Evolutionary conservation across 2,797 vertebrate genomes (phyloP).

Genomic region (Micropoecilia bifurca): DNA sequence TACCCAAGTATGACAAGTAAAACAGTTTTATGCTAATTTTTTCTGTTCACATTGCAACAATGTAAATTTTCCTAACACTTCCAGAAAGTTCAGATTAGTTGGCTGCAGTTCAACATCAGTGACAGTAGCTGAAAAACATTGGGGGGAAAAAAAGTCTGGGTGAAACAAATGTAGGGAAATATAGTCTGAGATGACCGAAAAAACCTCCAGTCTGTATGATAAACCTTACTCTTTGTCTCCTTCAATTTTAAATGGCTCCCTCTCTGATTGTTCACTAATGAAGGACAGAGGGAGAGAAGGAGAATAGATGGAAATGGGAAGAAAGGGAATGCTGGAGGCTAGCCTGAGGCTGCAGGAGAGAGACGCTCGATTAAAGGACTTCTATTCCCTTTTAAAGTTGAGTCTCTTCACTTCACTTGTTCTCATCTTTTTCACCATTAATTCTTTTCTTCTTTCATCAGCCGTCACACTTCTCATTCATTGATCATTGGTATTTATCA

Average conservation of each 20-base stretch:
- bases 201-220: conserved; percentile 7
- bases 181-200: background rate
- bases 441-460: conserved; percentile 22
- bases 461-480: conserved; percentile 23
- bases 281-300: conserved; percentile 22
- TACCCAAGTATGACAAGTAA: background rate
- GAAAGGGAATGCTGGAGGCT: conserved; percentile 58
- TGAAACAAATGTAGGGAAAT: background rate
- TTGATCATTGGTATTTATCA: background rate
- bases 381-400: conserved; percentile 65
- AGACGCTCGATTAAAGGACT: conserved; percentile 60
- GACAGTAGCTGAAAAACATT: background rate
- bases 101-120: background rate
- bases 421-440: conserved; percentile 19
- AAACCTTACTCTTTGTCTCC: conserved; percentile 7
- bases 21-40: background rate
- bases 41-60: background rate
- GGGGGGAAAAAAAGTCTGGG: background rate
- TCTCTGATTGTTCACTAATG: conserved; percentile 53
- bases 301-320: conserved; percentile 20
- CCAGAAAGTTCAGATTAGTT: background rate
- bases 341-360: conserved; percentile 61
- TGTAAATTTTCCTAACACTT: background rate
- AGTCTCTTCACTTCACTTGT: conserved; percentile 28
- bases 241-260: conserved; percentile 21